Conservation (phyloP, 1,140 invertebrate genomes). For the Aphis gossypii region DNA sequence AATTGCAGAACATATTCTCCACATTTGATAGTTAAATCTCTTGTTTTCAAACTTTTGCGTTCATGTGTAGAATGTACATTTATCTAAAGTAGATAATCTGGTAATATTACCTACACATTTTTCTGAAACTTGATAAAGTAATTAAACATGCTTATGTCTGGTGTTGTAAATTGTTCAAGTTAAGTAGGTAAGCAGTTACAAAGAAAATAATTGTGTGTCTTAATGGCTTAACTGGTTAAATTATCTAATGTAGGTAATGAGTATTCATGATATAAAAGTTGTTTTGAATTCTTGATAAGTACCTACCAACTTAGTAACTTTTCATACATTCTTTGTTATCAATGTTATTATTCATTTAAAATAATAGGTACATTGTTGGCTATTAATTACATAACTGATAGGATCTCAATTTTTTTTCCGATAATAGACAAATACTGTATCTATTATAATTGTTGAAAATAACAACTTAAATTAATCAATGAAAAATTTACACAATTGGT, state of each 20-base stretch:
- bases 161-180: not conserved
- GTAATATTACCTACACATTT: constrained; percentile 5
- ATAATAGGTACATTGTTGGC: not conserved
- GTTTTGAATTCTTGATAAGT: not conserved
- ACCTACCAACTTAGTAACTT: not conserved
- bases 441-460: not conserved
- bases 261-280: not conserved
- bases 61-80: not conserved
- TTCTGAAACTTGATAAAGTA: constrained; percentile 1
- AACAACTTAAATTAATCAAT: not conserved
- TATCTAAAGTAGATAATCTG: not conserved
- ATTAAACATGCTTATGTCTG: not conserved
- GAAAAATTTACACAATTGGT: not conserved
- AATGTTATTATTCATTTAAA: not conserved
- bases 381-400: not conserved
- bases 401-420: not conserved
- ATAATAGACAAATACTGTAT: not conserved
- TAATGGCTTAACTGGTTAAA: not conserved
- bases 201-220: not conserved
- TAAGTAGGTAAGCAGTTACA: not conserved
- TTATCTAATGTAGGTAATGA: not conserved
- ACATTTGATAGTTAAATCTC: not conserved
- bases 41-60: not conserved
- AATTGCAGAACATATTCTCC: not conserved
- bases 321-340: not conserved